phyloP scores from a whole-genome alignment of 1,140 invertebrate genomes.

The Pomacea maculata region DNA sequence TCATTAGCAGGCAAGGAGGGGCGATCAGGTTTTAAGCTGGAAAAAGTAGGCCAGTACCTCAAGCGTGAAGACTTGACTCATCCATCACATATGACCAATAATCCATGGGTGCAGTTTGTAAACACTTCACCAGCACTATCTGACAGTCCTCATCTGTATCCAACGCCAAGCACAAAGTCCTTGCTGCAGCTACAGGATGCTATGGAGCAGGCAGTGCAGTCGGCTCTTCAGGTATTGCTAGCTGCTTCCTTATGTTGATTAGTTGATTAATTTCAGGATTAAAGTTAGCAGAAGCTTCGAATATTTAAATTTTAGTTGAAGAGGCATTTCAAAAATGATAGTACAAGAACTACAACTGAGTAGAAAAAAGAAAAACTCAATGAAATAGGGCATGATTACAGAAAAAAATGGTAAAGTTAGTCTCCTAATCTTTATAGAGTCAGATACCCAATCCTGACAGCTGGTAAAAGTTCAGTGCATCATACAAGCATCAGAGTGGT shows the following conservation, averaged over 20 bases:
- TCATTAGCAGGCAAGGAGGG: slow-evolving; percentile 49
- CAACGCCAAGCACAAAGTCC: slow-evolving; percentile 80
- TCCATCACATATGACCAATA: slow-evolving; percentile 69
- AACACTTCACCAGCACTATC: not conserved
- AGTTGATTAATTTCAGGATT: not conserved
- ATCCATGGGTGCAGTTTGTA: slow-evolving; percentile 78
- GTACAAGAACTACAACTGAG: no score
- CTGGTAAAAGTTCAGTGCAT: not conserved
- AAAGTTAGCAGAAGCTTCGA: not conserved
- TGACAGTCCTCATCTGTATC: slow-evolving; percentile 76
- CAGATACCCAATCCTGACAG: not conserved
- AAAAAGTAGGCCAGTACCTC: slow-evolving; percentile 89
- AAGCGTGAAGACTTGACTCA: slow-evolving; percentile 75
- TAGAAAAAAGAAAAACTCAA: no score
- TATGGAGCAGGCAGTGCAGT: slow-evolving; percentile 74
- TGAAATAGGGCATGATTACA: no score
- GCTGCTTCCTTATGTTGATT: slow-evolving; percentile 39
- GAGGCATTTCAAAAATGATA: no score
- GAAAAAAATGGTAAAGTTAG: no score
- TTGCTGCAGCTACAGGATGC: slow-evolving; percentile 83
- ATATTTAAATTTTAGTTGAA: not conserved
- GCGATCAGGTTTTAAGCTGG: slow-evolving; percentile 78
- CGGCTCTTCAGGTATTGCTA: slow-evolving; percentile 78
- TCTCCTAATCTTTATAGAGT: no score
- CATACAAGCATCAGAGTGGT: not conserved